These are phyloP conservation scores for Intellagama lesueurii DNA, from an alignment of 2,797 vertebrate species.

Conservation along the genomic window DNA sequence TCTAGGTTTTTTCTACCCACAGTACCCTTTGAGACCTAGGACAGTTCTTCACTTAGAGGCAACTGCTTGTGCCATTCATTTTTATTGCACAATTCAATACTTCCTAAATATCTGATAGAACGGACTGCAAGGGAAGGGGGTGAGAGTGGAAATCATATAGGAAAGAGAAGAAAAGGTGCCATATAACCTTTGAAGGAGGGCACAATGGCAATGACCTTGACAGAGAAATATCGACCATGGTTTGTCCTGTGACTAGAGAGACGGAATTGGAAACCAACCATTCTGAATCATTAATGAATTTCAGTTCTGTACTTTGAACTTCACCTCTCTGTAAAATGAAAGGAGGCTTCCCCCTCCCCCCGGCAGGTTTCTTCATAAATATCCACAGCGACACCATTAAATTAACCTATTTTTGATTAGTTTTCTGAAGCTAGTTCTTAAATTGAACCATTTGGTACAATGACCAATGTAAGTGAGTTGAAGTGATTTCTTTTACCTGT, in stretches of 20 bases:
- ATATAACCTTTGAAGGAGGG: conserved; percentile 42
- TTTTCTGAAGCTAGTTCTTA: background rate
- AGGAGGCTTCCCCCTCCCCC: background rate
- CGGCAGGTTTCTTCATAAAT: conserved; percentile 31
- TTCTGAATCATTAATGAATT: conserved; percentile 92
- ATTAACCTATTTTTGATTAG: background rate
- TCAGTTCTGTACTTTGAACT: conserved; percentile 59
- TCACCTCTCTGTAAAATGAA: conserved; percentile 33
- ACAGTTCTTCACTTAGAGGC: background rate
- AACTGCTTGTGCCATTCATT: background rate
- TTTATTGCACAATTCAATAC: conserved; percentile 35
- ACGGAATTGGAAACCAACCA: conserved; percentile 86
- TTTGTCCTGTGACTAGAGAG: conserved; percentile 80
- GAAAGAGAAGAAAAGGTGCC: conserved; percentile 48
- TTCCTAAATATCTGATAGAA: conserved; percentile 37
- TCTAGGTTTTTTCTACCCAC: background rate
- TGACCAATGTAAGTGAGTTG: background rate
- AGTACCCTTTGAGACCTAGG: background rate
- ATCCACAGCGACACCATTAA: background rate
- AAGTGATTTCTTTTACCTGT: background rate
- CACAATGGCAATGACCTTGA: conserved; percentile 90
- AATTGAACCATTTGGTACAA: background rate
- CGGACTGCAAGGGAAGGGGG: background rate
- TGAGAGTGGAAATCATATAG: background rate
- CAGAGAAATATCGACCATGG: conserved; percentile 84